Base-by-base conservation (phyloP, 2,888 invertebrate genomes). In the Altica lythri region DNA sequence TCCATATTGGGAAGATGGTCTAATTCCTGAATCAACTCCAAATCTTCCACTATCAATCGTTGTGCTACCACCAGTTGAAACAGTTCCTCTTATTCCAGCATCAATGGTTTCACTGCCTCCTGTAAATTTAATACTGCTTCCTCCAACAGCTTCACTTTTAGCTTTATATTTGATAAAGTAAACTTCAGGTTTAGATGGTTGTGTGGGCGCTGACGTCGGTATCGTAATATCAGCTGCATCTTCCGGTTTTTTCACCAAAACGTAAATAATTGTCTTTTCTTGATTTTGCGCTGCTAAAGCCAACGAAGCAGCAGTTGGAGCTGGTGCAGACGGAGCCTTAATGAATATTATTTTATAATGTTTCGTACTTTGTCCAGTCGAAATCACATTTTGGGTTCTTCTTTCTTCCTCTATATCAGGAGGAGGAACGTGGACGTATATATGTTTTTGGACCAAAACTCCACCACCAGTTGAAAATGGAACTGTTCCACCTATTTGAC, bases 321-420 rank as follows among this genome's bases (percentile, higher is more conserved):
- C 83, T 45, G 89, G 88, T 8, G 58, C 53, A 1, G 63, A 58
- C 38, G 64, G 64, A 5, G 64, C 68, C 82, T 92, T 92, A 78
- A 92, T 92, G 83, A 92, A 92, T 78, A 92, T 90, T 75, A 92
- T 92, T 74, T 92, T 92, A 83, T 92, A 90, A 76, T 91, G 90
- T 70, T 91, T 91, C 74, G 89, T 89, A 32, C 90, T 81, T 62
- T 88, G 86, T 37, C 87, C 85, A 1, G 84, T 79, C 10, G 83
- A 81, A 63, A 88, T 82, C 45, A 84, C 81, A 61, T 85, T 82
- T 58, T 80, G 79, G 38, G 81, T 79, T 65, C 83, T 80, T 64
- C 82, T 77, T 68, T 85, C 85, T 68, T 85, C 85, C 64, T 86
- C 84, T 9, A 86, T 89, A 76, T 91, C 90, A 79, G 87, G 90